These are phyloP conservation scores for Eueides isabella DNA, from an alignment of 1,140 invertebrate species.

Conservation along the genomic window DNA sequence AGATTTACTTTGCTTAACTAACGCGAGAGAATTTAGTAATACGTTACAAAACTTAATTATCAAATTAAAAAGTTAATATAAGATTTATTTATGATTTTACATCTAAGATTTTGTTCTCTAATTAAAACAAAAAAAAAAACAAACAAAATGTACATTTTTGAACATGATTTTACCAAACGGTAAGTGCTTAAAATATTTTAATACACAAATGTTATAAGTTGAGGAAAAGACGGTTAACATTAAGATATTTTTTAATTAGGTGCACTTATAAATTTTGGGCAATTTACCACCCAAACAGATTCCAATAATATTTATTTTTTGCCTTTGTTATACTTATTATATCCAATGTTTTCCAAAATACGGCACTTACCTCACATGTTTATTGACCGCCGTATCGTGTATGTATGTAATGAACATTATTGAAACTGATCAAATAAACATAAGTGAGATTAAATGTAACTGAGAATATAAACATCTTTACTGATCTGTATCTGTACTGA, in stretches of 20 bases:
- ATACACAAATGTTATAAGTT: background rate
- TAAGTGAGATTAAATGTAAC: conserved; percentile 11
- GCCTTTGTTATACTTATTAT: conserved; percentile 34
- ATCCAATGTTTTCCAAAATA: conserved; percentile 45
- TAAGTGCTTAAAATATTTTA: background rate
- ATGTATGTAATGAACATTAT: conserved; percentile 50
- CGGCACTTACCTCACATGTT: conserved; percentile 58
- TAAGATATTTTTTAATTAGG: background rate
- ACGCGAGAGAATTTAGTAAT: too few relatives aligned
- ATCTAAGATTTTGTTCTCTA: too few relatives aligned
- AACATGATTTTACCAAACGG: background rate
- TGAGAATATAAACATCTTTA: conserved; percentile 10
- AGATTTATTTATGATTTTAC: too few relatives aligned
- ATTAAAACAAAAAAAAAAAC: too few relatives aligned
- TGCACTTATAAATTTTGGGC: conserved; percentile 13
- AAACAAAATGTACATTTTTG: too few relatives aligned
- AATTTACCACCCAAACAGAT: conserved; percentile 47
- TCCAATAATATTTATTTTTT: conserved; percentile 26
- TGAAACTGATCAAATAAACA: conserved; percentile 41
- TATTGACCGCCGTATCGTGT: conserved; percentile 46
- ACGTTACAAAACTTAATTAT: background rate
- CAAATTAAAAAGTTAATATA: too few relatives aligned
- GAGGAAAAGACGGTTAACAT: background rate
- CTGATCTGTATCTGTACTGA: conserved; percentile 8
- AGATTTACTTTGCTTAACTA: background rate